These are phyloP conservation scores for Sminthurides aquaticus DNA, from an alignment of 2,888 invertebrate genomes.

Conservation along the genomic window DNA sequence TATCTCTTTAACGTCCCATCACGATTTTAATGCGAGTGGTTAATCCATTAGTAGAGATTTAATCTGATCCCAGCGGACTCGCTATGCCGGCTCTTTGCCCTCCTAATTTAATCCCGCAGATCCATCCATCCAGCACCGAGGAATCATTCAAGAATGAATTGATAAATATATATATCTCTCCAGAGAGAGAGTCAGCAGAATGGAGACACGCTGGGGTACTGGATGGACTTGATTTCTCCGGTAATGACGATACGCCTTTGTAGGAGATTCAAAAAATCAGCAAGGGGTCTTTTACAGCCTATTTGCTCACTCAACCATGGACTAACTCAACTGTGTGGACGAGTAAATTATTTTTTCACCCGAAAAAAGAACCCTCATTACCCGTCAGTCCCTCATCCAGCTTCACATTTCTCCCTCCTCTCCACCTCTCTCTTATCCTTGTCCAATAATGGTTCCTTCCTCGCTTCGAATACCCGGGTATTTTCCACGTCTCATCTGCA, in stretches of 20 bases:
- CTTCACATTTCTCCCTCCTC: too few species aligned
- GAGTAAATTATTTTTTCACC: slow-evolving; percentile 36
- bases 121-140: background rate
- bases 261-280: slow-evolving; percentile 12
- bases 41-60: background rate
- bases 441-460: too few species aligned
- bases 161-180: background rate
- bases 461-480: too few species aligned
- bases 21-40: background rate
- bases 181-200: background rate
- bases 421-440: too few species aligned
- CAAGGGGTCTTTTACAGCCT: slow-evolving; percentile 22
- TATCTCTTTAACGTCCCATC: too few species aligned
- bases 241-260: background rate
- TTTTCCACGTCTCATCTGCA: too few species aligned
- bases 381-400: too few species aligned
- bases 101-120: background rate
- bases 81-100: background rate
- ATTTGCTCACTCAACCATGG: slow-evolving; percentile 7
- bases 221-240: too few species aligned
- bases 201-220: background rate
- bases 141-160: background rate
- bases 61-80: background rate
- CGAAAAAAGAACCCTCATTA: slow-evolving; percentile 32
- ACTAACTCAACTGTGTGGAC: too few species aligned